Conservation (phyloP, 2,113 vertebrate species). For the Hippocampus guttulatus region DNA sequence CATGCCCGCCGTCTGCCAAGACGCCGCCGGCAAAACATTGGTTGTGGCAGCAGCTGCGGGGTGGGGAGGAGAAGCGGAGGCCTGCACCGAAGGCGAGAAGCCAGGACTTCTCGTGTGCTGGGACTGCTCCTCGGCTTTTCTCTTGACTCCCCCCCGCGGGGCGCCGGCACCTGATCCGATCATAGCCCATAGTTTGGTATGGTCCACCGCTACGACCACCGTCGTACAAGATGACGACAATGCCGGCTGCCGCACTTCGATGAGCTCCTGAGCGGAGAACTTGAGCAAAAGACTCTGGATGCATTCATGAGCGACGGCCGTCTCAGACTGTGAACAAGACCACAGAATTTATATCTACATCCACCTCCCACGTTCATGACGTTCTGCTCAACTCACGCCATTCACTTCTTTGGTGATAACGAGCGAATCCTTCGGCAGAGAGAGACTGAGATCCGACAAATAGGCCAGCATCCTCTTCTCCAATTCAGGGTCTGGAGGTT, state of each 20-base stretch:
- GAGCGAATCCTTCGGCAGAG: constrained; percentile 82
- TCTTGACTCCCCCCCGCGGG: constrained; percentile 67
- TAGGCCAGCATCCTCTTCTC: constrained; percentile 85
- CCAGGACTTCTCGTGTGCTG: constrained; percentile 55
- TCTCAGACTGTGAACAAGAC: constrained; percentile 70
- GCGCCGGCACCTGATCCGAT: constrained; percentile 71
- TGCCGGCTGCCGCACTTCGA: constrained; percentile 78
- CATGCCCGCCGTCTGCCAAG: constrained; percentile 51
- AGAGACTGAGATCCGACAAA: constrained; percentile 82
- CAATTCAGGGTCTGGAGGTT: constrained; percentile 82
- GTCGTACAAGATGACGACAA: constrained; percentile 58
- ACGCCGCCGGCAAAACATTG: constrained; percentile 59
- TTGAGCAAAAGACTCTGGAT: constrained; percentile 89
- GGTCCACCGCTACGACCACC: constrained; percentile 83
- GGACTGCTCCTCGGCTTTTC: constrained; percentile 69
- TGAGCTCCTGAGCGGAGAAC: constrained; percentile 89
- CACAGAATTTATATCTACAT: neutral
- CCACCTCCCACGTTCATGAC: neutral
- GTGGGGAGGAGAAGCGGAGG: constrained; percentile 59
- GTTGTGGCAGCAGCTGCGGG: constrained; percentile 44
- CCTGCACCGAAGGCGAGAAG: constrained; percentile 57
- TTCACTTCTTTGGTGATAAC: constrained; percentile 81
- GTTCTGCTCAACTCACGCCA: constrained; percentile 64
- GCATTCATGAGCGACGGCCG: constrained; percentile 71
- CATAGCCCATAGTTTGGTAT: constrained; percentile 90